Conservation (phyloP, 2,113 vertebrate genomes). For the Noturus placidus region DNA sequence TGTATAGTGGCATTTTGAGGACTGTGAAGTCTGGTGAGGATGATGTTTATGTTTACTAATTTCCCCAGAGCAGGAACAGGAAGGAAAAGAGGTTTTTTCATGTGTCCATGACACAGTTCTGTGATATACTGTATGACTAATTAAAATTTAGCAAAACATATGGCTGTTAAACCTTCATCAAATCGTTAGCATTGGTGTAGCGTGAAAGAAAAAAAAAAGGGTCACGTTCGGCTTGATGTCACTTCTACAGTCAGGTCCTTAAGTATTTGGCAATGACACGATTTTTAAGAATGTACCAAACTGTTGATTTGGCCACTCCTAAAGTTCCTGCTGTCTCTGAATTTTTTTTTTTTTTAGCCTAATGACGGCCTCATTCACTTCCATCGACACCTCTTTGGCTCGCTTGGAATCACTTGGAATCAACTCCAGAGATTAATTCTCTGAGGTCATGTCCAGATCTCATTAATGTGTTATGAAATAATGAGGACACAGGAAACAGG, state of each 20-base stretch:
- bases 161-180: constrained; percentile 9
- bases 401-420: too few species aligned
- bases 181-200: background rate
- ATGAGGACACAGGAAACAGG: too few species aligned
- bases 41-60: constrained; percentile 69
- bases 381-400: too few species aligned
- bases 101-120: background rate
- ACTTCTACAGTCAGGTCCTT: too few species aligned
- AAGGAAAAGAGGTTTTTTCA: background rate
- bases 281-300: too few species aligned
- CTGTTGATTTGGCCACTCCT: too few species aligned
- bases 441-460: too few species aligned
- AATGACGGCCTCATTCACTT: too few species aligned
- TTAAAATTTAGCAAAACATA: constrained; percentile 30
- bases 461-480: too few species aligned
- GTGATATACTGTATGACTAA: constrained; percentile 37
- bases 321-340: too few species aligned
- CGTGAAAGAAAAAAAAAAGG: background rate
- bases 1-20: constrained; percentile 68
- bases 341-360: too few species aligned
- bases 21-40: constrained; percentile 63
- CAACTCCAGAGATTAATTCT: background rate
- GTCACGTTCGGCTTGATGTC: background rate
- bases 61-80: constrained; percentile 50
- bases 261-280: too few species aligned